A percentile compares a stretch with the other conserved stretches of the same genome.
These are phyloP conservation scores for Pollachius pollachius DNA, from an alignment of 2,113 vertebrate species.

Conservation along the genomic window DNA sequence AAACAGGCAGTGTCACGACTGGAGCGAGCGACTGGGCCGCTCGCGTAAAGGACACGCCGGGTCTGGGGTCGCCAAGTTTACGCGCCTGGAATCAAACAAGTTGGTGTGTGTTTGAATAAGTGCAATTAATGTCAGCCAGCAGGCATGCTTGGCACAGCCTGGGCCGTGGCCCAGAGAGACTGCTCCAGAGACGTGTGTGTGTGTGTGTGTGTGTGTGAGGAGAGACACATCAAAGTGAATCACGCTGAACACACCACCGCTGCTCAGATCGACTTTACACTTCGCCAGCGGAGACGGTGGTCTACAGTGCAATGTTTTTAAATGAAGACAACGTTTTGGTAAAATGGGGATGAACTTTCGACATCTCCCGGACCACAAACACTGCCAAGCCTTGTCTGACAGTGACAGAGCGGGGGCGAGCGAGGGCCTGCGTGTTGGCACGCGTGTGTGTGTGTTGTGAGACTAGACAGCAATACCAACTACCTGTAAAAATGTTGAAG, in stretches of 20 bases:
- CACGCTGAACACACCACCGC: conserved; percentile 35
- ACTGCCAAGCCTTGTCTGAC: conserved; percentile 66
- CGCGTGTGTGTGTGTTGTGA: conserved; percentile 45
- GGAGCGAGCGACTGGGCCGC: neutral
- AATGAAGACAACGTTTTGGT: conserved; percentile 87
- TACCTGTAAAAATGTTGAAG: conserved; percentile 73
- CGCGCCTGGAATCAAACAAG: conserved; percentile 5
- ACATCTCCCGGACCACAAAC: conserved; percentile 52
- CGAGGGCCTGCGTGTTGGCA: conserved; percentile 27
- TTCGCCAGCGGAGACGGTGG: conserved; percentile 25
- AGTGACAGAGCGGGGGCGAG: conserved; percentile 30
- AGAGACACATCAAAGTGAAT: conserved; percentile 27
- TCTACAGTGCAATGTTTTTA: conserved; percentile 66
- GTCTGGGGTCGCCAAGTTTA: neutral
- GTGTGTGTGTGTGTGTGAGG: conserved; percentile 22
- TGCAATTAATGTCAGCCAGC: conserved; percentile 71
- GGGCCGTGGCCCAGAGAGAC: conserved; percentile 26
- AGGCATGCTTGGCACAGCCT: neutral
- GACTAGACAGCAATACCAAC: conserved; percentile 59
- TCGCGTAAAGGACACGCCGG: conserved; percentile 18
- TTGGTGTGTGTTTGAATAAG: conserved; percentile 63
- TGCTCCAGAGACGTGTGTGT: conserved; percentile 38
- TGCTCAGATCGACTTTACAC: conserved; percentile 36
- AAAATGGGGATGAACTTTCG: conserved; percentile 46
- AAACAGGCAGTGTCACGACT: neutral